Base-by-base conservation (phyloP, 2,888 invertebrate genomes). In the Tiphia femorata region DNA sequence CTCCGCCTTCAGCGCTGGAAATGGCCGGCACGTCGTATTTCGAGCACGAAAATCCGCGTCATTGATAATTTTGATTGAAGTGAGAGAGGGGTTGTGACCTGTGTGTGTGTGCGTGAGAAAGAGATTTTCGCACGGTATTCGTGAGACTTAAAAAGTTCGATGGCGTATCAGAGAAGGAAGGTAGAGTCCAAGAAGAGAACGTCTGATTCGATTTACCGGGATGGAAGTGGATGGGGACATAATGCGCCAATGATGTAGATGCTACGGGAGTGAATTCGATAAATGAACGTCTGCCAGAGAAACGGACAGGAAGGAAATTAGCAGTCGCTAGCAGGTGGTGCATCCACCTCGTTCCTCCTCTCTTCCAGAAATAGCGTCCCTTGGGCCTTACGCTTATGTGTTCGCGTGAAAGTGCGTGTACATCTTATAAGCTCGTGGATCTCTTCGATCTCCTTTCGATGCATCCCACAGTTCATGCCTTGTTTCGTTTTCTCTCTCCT, bases 231-330 rank as follows among this genome's bases (percentile, higher is more conserved):
- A n/a, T 27, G 16, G 16, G 35, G 37, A 27, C 44, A 16, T 40
- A 51, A 49, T 12, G 20, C 27, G 12, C 4, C 21, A n/a, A 16
- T 37, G n/a, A 42, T 25, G 29, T 37, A 46, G 40, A 46, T 47
- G 33, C 16, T 37, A 21, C 23, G 17, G 33, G 41, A 23, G 41
- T 50, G 58, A 49, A 41, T 59, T 47, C 56, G 19, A 49, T 59
- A 53, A 62, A 55, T 38, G 65, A 50, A 48, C 47, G 65, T 51
- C 50, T 53, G 30, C 20, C 40, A 29, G 38, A 17, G 40, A 48
- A 53, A 57, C 37, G 48, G 59, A 55, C 55, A 52, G 52, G 58
- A 46, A 57, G 64, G 55, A 67, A 70, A 68, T 70, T 67, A 68
- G 56, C 51, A 67, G 56, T 62, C 53, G 43, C 50, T 29, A 49